Evolutionary conservation across 2,888 invertebrate species (phyloP), one percentile per base, ranked within the genome.

Genomic region (Nebria salina): DNA sequence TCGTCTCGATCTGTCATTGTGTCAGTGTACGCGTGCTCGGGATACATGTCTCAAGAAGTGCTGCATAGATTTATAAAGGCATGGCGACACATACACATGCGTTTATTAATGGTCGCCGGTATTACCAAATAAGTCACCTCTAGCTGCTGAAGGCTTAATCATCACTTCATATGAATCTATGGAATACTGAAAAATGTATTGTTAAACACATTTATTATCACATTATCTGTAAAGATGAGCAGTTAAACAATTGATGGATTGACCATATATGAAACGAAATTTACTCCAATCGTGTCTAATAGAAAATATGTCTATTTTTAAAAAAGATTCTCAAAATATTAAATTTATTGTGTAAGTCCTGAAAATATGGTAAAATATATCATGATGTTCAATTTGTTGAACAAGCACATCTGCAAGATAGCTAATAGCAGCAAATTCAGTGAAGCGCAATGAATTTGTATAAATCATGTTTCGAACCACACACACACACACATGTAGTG

Each of bases 1-100:
- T 72, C 72, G 54, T 34, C 72, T 66, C 75, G 74, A 66, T 78
- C 78, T 78, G 78, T 78, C 78, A 78, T 78, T 78, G 78, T 78
- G 78, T 78, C 78, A 64, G 72, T 65, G 77, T 20, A 26, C 26
- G 70, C 70, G 70, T 54, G 54, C 54, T 54, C 54, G 54, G 54
- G 54, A 54, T 54, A 54, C 70, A 70, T 70, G 70, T 70, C 70
- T 26, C 15, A 26, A 34, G 34, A 70, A 70, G 70, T 70, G 70
- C 70, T 20, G 34, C 11, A 26, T 70, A 70, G 70, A 70, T 20
- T 25, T 70, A 70, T 70, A 26, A 54, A 54, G 54, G 70, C 70
- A 15, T 70, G 70, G 34, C 70, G 20, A 15, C 34, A 34, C 25
- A n/a, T 70, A 34, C 34, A 20, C 26, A 70, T 70, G 20, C 34